Evolutionary conservation across 2,113 vertebrate species (phyloP).

Genomic region (Cricetomys ansorgei): DNA sequence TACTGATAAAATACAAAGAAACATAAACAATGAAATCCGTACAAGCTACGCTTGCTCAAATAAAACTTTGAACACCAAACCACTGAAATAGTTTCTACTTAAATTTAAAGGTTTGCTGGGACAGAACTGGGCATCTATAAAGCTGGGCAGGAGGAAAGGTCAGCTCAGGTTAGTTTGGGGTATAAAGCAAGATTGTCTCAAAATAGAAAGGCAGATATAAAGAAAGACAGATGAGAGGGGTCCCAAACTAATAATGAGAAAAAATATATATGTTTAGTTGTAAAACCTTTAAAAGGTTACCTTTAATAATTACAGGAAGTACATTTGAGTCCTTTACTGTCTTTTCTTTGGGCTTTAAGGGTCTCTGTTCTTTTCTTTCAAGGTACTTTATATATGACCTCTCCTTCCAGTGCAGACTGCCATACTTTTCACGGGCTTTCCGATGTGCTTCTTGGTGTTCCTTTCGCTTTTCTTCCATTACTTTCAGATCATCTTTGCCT

Average conservation of each 20-base stretch:
- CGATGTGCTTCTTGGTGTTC: slow-evolving; percentile 89
- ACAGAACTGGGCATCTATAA: neutral
- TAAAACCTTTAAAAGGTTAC: slow-evolving; percentile 81
- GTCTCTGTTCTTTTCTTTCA: slow-evolving; percentile 82
- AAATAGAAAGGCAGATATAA: neutral
- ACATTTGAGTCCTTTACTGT: slow-evolving; percentile 74
- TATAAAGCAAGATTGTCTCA: neutral
- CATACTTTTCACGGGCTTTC: slow-evolving; percentile 84
- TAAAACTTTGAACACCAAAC: neutral
- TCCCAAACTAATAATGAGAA: neutral
- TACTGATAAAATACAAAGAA: slow-evolving; percentile 26
- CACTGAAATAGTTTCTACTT: slow-evolving; percentile 34
- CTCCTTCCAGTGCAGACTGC: slow-evolving; percentile 91
- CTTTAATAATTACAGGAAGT: slow-evolving; percentile 94
- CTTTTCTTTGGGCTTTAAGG: slow-evolving; percentile 86
- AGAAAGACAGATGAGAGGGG: neutral
- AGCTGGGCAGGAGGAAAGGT: neutral
- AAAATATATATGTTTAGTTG: neutral
- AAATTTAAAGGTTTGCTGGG: neutral
- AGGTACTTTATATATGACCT: slow-evolving; percentile 86
- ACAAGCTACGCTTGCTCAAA: slow-evolving; percentile 54
- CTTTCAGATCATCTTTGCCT: slow-evolving; percentile 86
- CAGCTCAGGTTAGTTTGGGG: neutral
- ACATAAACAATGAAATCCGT: slow-evolving; percentile 16
- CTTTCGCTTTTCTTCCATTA: slow-evolving; percentile 90